Conservation (phyloP, 2,797 vertebrate species). For the Helostoma temminkii region DNA sequence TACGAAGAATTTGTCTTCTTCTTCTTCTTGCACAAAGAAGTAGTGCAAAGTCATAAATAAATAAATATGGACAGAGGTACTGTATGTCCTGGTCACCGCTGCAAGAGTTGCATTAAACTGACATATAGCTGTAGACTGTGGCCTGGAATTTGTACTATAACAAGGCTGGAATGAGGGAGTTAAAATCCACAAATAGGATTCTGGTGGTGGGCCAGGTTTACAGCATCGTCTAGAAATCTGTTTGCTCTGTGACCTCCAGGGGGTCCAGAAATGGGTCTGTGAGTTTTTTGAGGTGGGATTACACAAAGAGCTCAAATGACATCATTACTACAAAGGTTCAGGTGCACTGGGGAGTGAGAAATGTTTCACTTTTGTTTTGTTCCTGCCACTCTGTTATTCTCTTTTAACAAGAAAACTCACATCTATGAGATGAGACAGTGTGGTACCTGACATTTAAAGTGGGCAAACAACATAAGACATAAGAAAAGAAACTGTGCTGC, state of each 20-base stretch:
- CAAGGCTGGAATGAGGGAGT: not conserved
- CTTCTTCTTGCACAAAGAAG: no score
- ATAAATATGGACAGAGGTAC: no score
- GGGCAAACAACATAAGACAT: constrained; percentile 1
- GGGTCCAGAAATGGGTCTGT: no score
- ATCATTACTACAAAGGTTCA: no score
- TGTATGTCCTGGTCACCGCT: no score
- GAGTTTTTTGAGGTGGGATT: no score
- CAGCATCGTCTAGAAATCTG: not conserved
- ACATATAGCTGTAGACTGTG: no score
- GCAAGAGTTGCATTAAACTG: no score
- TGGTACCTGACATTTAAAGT: constrained; percentile 15
- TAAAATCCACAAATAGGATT: not conserved
- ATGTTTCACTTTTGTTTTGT: not conserved
- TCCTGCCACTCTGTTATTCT: not conserved
- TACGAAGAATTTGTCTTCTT: no score
- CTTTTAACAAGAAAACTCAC: not conserved
- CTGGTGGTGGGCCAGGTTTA: not conserved
- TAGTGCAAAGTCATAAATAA: no score
- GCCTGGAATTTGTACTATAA: not conserved
- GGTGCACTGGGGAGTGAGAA: not conserved
- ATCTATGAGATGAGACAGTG: not conserved
- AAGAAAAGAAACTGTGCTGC: constrained; percentile 45
- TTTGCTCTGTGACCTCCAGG: not conserved
- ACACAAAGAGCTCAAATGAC: no score